Conservation (phyloP, 2,888 invertebrate species). For the Lottia gigantea region DNA sequence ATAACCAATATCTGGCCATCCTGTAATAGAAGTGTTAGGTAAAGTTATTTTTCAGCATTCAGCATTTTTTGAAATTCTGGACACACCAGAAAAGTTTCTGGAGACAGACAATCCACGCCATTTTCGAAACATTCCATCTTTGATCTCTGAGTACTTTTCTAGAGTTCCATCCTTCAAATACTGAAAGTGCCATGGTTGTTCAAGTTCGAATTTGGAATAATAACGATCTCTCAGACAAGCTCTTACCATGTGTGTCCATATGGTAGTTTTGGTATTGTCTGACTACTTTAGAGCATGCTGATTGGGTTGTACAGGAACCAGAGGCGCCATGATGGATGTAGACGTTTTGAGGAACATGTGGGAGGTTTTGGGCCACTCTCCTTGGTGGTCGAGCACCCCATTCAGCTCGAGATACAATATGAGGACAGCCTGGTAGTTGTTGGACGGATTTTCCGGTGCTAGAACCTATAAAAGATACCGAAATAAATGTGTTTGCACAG, state of each 20-base stretch:
- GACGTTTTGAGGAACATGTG: slow-evolving; percentile 41
- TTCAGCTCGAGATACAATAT: slow-evolving; percentile 42
- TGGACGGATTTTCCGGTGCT: background rate
- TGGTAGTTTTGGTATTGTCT: slow-evolving; percentile 43
- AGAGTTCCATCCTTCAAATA: too few species aligned
- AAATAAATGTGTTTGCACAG: too few species aligned
- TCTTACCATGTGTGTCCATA: slow-evolving; percentile 43
- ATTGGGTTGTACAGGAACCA: slow-evolving; percentile 48
- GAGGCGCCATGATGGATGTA: slow-evolving; percentile 69
- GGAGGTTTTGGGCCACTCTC: slow-evolving; percentile 29
- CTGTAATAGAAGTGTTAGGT: slow-evolving; percentile 24
- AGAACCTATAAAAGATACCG: background rate
- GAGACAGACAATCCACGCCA: too few species aligned
- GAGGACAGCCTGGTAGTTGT: slow-evolving; percentile 39
- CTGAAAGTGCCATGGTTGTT: too few species aligned
- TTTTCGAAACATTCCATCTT: too few species aligned
- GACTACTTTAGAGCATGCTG: slow-evolving; percentile 30
- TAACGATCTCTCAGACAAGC: too few species aligned
- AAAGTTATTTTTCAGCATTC: too few species aligned
- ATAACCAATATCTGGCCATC: slow-evolving; percentile 47
- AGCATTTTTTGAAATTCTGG: too few species aligned
- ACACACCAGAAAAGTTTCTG: too few species aligned
- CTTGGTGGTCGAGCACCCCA: slow-evolving; percentile 50
- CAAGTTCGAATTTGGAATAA: too few species aligned
- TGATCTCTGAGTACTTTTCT: too few species aligned